phyloP scores from a whole-genome alignment of 2,797 vertebrate genomes.

The Naso thynnoides region DNA sequence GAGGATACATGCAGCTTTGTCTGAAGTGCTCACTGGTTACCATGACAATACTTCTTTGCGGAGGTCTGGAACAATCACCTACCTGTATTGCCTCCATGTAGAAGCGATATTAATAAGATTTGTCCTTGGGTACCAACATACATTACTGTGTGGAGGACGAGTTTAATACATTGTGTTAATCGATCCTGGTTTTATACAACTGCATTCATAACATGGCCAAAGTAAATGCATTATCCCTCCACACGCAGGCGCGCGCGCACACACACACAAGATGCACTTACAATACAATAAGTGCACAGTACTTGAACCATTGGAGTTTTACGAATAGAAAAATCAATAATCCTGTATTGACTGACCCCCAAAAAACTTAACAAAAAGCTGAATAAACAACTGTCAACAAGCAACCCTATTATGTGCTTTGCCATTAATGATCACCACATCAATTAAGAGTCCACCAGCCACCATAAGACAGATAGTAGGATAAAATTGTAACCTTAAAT shows the following conservation, averaged over 20 bases:
- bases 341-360: background rate
- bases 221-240: conserved; percentile 13
- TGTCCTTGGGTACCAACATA: conserved; percentile 58
- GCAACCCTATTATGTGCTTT: background rate
- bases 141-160: conserved; percentile 14
- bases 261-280: background rate
- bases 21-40: conserved; percentile 79
- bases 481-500: background rate
- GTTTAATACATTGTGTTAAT: conserved; percentile 54
- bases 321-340: conserved; percentile 43
- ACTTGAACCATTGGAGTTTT: conserved; percentile 20
- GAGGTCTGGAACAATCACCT: conserved; percentile 76
- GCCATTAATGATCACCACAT: background rate
- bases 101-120: conserved; percentile 62
- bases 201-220: conserved; percentile 18
- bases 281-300: conserved; percentile 18
- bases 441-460: background rate
- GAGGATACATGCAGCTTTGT: conserved; percentile 60
- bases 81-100: conserved; percentile 50
- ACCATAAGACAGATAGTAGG: background rate
- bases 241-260: background rate
- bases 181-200: conserved; percentile 31
- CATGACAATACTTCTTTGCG: conserved; percentile 81
- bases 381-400: conserved; percentile 3
- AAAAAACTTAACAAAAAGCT: background rate